These are phyloP conservation scores for Alexandromys fortis DNA, from an alignment of 2,113 vertebrate species.

Conservation along the genomic window DNA sequence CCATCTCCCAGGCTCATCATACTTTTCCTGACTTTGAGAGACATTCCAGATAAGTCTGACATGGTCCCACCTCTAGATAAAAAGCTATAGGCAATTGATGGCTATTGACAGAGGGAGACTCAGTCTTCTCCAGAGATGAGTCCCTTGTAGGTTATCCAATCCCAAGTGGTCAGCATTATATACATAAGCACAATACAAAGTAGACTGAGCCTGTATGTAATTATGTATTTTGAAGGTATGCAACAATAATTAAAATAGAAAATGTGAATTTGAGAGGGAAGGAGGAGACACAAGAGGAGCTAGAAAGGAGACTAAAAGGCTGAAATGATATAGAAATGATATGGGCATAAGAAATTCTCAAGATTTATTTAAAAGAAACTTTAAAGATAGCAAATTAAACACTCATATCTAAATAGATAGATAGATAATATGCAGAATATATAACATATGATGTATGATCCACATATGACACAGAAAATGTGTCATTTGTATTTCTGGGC, in stretches of 20 bases:
- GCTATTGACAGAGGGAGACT: not conserved
- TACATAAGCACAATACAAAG: not conserved
- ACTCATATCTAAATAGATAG: not conserved
- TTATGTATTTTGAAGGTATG: not conserved
- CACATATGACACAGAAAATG: not conserved
- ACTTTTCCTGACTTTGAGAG: not conserved
- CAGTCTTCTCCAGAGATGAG: not conserved
- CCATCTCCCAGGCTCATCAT: not conserved
- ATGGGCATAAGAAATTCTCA: not conserved
- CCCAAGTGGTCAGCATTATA: not conserved
- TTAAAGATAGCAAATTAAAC: not conserved
- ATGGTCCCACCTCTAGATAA: not conserved
- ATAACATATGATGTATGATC: not conserved
- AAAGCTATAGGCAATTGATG: not conserved
- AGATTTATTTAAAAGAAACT: not conserved
- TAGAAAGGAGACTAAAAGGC: not conserved
- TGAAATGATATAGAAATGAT: not conserved
- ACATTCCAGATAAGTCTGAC: not conserved
- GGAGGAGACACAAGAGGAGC: not conserved
- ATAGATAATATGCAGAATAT: no score
- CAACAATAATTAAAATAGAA: not conserved
- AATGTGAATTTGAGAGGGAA: not conserved
- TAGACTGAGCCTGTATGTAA: not conserved
- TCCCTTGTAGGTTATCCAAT: not conserved
- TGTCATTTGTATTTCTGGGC: not conserved